These are phyloP conservation scores for Molossus molossus DNA, from an alignment of 2,797 vertebrate species.

Conservation along the genomic window DNA sequence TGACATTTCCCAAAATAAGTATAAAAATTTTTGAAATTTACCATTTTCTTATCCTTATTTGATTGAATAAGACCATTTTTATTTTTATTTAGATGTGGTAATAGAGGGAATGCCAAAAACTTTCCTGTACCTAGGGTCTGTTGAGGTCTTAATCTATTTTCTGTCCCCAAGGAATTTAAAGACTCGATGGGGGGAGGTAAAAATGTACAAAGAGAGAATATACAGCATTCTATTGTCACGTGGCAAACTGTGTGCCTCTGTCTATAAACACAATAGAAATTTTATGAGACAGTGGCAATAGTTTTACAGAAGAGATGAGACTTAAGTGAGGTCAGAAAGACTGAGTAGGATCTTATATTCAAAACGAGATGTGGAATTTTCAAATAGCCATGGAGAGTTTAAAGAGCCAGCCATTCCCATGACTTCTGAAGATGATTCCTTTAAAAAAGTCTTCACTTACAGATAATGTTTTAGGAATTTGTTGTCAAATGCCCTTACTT, in stretches of 20 bases:
- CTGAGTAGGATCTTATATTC: neutral
- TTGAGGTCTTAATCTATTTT: constrained; percentile 48
- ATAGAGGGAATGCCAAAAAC: neutral
- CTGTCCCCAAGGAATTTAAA: neutral
- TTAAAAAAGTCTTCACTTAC: neutral
- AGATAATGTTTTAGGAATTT: constrained; percentile 18
- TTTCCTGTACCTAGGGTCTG: neutral
- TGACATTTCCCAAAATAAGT: neutral
- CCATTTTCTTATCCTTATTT: constrained; percentile 30
- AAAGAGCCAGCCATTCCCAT: constrained; percentile 16
- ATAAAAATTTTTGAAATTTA: neutral
- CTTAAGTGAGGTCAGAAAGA: neutral
- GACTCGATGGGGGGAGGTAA: neutral
- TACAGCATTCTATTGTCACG: neutral
- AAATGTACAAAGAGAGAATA: neutral
- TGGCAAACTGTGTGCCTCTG: neutral
- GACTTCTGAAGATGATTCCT: neutral
- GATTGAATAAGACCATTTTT: constrained; percentile 40
- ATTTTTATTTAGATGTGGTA: constrained; percentile 23
- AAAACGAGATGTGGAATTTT: neutral
- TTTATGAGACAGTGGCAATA: neutral
- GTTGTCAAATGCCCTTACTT: neutral
- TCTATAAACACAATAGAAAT: constrained; percentile 5
- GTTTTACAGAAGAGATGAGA: neutral
- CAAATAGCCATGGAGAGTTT: neutral